These are phyloP conservation scores for Coleophora deauratella DNA, from an alignment of 2,888 invertebrate genomes.

Conservation along the genomic window DNA sequence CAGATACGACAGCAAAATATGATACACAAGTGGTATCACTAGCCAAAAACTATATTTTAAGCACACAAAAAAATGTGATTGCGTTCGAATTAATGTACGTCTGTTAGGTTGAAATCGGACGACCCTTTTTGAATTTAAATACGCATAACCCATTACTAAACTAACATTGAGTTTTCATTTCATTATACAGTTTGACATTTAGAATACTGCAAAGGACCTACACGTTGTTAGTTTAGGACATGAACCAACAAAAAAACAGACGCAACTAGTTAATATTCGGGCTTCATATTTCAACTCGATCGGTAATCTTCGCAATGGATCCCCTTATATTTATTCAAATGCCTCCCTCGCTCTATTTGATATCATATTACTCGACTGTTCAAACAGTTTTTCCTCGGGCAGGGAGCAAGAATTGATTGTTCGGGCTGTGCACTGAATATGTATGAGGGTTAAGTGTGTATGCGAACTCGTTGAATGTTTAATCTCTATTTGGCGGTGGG, in stretches of 20 bases:
- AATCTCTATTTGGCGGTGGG: conserved; percentile 56
- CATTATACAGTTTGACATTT: too few relatives aligned
- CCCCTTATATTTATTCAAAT: conserved; percentile 55
- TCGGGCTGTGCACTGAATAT: conserved; percentile 64
- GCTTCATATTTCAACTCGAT: conserved; percentile 10
- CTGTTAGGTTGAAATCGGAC: too few relatives aligned
- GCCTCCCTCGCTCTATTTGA: conserved; percentile 43
- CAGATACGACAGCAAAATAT: too few relatives aligned
- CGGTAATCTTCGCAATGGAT: conserved; percentile 14
- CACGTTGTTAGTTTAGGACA: conserved; percentile 9
- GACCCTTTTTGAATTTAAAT: too few relatives aligned
- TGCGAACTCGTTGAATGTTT: conserved; percentile 71
- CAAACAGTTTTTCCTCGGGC: conserved; percentile 58
- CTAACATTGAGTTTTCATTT: too few relatives aligned
- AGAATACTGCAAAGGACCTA: too few relatives aligned
- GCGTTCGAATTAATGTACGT: too few relatives aligned
- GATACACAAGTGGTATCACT: too few relatives aligned
- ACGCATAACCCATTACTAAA: too few relatives aligned
- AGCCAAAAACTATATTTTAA: too few relatives aligned
- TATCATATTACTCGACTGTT: conserved; percentile 57
- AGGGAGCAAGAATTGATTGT: conserved; percentile 66
- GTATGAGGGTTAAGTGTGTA: conserved; percentile 72
- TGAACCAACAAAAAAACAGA: conserved; percentile 1
- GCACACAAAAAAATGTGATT: too few relatives aligned
- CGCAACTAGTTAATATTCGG: conserved; percentile 14